Percentiles rank a stretch among this genome's conserved stretches.
Conservation (phyloP, 1,140 invertebrate species). For the Anthonomus grandis region DNA sequence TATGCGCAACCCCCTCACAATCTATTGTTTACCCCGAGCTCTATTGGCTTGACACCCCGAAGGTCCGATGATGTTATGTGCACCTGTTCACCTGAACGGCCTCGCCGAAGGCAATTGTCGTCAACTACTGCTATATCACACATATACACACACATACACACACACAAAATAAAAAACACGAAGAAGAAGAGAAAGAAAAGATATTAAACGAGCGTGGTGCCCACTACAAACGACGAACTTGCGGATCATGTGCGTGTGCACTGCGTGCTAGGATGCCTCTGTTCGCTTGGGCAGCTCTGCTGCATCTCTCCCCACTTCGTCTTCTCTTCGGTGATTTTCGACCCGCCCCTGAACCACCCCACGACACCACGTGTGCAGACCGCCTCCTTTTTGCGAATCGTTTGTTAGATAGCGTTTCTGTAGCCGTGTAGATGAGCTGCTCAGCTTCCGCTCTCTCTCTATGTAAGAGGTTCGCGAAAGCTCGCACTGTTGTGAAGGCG, state of each 20-base stretch:
- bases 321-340: background rate
- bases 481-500: constrained; percentile 43
- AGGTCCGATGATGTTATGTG: constrained; percentile 23
- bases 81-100: constrained; percentile 31
- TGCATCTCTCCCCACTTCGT: constrained; percentile 36
- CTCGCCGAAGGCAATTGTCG: constrained; percentile 34
- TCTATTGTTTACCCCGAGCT: constrained; percentile 40
- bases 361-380: constrained; percentile 39
- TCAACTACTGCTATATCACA: constrained; percentile 12
- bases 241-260: constrained; percentile 38
- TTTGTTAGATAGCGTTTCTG: too few species aligned
- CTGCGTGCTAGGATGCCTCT: constrained; percentile 47
- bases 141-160: background rate
- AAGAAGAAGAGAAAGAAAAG: too few species aligned
- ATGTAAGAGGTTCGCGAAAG: constrained; percentile 28
- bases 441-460: too few species aligned
- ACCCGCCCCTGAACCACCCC: constrained; percentile 20
- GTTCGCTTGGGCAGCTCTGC: constrained; percentile 28
- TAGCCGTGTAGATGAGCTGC: constrained; percentile 23
- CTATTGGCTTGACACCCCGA: constrained; percentile 36
- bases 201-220: too few species aligned
- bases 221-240: constrained; percentile 18
- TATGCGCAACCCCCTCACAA: constrained; percentile 41
- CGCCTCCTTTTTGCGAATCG: constrained; percentile 45
- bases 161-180: constrained; percentile 12